Evolutionary conservation across 2,113 vertebrate genomes (phyloP).

Genomic region (Arvicanthis niloticus): DNA sequence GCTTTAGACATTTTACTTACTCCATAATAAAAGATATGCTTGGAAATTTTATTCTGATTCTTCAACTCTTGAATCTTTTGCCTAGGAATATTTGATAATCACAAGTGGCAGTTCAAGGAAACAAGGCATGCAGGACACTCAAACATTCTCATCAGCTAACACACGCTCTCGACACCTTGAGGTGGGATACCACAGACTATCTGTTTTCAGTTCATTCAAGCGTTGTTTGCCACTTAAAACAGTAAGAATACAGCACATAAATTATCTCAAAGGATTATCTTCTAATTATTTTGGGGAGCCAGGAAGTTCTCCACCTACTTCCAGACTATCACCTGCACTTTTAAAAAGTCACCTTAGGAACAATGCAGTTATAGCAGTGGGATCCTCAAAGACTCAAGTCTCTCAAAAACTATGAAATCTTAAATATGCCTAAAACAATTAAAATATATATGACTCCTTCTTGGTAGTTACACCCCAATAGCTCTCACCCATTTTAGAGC

Average conservation of each 20-base stretch:
- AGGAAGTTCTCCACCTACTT: not conserved
- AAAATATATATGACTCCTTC: not conserved
- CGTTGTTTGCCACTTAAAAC: slow-evolving; percentile 35
- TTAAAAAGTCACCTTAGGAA: not conserved
- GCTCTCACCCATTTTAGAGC: not conserved
- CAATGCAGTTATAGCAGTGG: not conserved
- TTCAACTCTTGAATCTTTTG: slow-evolving; percentile 9
- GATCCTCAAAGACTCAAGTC: not conserved
- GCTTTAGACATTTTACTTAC: slow-evolving; percentile 50
- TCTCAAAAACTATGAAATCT: not conserved
- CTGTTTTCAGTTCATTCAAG: slow-evolving; percentile 55
- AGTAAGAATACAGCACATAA: not conserved
- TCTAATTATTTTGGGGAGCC: slow-evolving; percentile 28
- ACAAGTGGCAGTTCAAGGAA: slow-evolving; percentile 13
- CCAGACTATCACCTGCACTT: not conserved
- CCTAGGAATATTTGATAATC: slow-evolving; percentile 23
- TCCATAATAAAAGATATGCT: not conserved
- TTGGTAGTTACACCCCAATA: not conserved
- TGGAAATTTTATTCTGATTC: not conserved
- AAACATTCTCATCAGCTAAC: not conserved
- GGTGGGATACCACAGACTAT: not conserved
- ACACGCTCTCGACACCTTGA: slow-evolving; percentile 36
- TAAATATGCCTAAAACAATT: not conserved
- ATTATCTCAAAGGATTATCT: not conserved
- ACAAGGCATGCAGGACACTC: slow-evolving; percentile 18